phyloP scores from a whole-genome alignment of 2,113 vertebrate species.

The Pogona vitticeps region DNA sequence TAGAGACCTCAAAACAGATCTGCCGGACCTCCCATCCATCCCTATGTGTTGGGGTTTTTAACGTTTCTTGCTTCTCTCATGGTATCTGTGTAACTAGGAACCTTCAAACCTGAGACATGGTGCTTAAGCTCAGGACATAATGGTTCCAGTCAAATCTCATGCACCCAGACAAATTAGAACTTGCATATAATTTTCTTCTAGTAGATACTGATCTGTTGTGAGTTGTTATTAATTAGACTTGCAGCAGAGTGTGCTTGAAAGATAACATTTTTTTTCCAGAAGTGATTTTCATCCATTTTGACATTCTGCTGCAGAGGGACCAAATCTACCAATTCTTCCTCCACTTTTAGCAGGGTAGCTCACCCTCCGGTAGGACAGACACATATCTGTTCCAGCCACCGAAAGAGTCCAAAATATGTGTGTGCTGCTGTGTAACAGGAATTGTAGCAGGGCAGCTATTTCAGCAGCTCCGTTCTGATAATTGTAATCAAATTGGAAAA shows the following conservation, averaged over 20 bases:
- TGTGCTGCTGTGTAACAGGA: background rate
- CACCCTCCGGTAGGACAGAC: background rate
- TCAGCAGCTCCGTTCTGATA: background rate
- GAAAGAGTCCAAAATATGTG: background rate
- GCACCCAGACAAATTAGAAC: background rate
- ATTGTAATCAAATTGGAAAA: slow-evolving; percentile 1
- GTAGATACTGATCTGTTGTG: background rate
- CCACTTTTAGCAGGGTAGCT: background rate
- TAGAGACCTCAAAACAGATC: too few species aligned
- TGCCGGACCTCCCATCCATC: too few species aligned
- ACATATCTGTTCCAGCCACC: background rate
- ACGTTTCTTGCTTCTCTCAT: background rate
- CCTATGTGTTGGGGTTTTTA: background rate
- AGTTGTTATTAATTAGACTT: background rate
- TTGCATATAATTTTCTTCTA: slow-evolving; percentile 7
- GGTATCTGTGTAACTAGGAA: background rate
- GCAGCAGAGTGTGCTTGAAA: background rate
- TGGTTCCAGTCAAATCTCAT: background rate
- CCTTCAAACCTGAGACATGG: background rate
- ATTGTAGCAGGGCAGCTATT: background rate
- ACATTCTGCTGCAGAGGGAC: background rate
- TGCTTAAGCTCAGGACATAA: background rate
- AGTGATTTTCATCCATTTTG: background rate
- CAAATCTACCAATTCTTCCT: background rate
- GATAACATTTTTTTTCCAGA: background rate